These are phyloP conservation scores for Bostrychus sinensis DNA, from an alignment of 2,113 vertebrate species.

Conservation along the genomic window DNA sequence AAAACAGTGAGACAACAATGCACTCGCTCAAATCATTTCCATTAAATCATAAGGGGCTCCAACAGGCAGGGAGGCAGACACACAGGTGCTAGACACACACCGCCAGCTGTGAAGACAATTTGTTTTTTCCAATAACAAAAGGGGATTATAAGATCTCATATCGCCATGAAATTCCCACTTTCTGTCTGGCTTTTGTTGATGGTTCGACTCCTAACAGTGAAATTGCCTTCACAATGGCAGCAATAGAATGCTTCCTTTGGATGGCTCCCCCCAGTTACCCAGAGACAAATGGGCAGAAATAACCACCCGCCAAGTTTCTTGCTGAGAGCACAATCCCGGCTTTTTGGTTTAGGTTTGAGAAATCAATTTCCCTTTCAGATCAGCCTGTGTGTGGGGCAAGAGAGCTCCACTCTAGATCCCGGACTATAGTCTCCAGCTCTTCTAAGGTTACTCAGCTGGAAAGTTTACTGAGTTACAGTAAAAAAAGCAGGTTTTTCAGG, in stretches of 20 bases:
- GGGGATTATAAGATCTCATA: constrained; percentile 18
- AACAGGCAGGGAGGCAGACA: constrained; percentile 43
- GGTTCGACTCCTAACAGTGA: constrained; percentile 29
- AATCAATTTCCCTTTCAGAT: constrained; percentile 79
- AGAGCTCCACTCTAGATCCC: constrained; percentile 52
- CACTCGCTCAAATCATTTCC: constrained; percentile 46
- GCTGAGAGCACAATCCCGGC: constrained; percentile 48
- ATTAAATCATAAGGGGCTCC: constrained; percentile 11
- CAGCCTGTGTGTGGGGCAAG: constrained; percentile 52
- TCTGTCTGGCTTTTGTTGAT: constrained; percentile 36
- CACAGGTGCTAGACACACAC: constrained; percentile 31
- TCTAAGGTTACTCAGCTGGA: constrained; percentile 73
- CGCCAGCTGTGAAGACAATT: constrained; percentile 42
- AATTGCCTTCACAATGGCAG: constrained; percentile 13
- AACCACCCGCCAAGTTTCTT: constrained; percentile 36
- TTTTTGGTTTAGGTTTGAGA: constrained; percentile 56
- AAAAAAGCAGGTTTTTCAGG: constrained; percentile 68
- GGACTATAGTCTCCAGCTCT: constrained; percentile 53
- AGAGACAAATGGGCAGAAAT: constrained; percentile 38
- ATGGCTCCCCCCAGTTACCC: constrained; percentile 15
- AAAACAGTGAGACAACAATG: constrained; percentile 39
- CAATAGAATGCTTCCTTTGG: constrained; percentile 30
- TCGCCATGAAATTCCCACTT: constrained; percentile 27
- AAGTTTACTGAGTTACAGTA: constrained; percentile 62
- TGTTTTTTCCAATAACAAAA: constrained; percentile 24